A percentile compares a stretch with the other conserved stretches of the same genome.
Conservation (phyloP, 2,113 vertebrate genomes). For the Corythornis madagascariensis region DNA sequence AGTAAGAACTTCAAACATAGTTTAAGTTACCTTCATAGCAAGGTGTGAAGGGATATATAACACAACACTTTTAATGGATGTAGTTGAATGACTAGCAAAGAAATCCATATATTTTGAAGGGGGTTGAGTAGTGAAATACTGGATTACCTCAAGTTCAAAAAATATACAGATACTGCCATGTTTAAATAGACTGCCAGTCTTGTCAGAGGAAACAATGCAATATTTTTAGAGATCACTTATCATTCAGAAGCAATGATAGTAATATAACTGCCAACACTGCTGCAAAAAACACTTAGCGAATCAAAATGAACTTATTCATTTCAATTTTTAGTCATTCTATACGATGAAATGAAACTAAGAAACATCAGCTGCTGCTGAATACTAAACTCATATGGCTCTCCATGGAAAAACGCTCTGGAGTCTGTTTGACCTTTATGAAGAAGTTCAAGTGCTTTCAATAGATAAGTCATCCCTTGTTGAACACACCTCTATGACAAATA, state of each 20-base stretch:
- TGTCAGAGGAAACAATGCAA: background rate
- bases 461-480: background rate
- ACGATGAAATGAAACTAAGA: background rate
- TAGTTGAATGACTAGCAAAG: background rate
- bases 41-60: background rate
- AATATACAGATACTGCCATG: background rate
- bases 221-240: background rate
- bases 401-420: background rate
- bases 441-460: background rate
- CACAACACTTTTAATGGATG: background rate
- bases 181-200: background rate
- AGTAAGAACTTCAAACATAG: background rate
- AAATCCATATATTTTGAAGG: background rate
- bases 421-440: background rate
- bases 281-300: background rate
- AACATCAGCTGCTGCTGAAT: background rate
- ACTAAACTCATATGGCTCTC: background rate
- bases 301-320: background rate
- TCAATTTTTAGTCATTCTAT: background rate
- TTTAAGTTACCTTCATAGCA: background rate
- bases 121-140: background rate
- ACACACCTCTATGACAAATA: background rate
- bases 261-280: background rate
- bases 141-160: background rate
- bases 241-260: background rate